Percentiles rank a stretch among this genome's conserved stretches.
phyloP scores from a whole-genome alignment of 2,888 invertebrate genomes.

The Drosophila crucigera region DNA sequence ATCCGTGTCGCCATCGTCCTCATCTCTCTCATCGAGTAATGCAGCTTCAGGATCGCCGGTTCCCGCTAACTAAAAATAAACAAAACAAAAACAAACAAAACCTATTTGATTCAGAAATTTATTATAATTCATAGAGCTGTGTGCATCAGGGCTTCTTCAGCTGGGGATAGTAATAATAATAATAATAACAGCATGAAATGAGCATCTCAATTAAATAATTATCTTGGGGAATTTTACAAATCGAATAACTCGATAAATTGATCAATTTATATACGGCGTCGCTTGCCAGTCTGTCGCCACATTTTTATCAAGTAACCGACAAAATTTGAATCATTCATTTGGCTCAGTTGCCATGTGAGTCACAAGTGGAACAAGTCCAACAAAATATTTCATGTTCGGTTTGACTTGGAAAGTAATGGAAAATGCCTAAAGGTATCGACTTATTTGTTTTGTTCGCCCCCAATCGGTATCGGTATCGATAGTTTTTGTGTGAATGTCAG shows the following conservation, averaged over 20 bases:
- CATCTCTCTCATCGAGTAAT: conserved; percentile 83
- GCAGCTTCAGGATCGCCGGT: conserved; percentile 84
- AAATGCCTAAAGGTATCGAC: not conserved
- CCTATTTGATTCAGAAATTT: conserved; percentile 54
- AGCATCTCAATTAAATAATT: conserved; percentile 3
- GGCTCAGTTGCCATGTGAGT: not conserved
- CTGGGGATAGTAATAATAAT: not conserved
- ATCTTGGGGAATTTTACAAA: not conserved
- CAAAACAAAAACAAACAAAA: conserved; percentile 43
- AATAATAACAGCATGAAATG: not conserved
- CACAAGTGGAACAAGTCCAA: not conserved
- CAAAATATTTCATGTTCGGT: not conserved
- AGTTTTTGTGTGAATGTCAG: not conserved
- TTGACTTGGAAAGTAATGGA: not conserved
- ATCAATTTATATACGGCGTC: not conserved
- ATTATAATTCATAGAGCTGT: conserved; percentile 18
- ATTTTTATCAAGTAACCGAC: conserved; percentile 17
- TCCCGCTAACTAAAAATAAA: conserved; percentile 84
- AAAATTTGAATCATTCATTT: not conserved
- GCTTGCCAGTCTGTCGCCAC: not conserved
- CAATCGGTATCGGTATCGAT: conserved; percentile 12
- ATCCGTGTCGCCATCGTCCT: conserved; percentile 82
- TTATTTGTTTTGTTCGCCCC: not conserved
- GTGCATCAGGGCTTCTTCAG: not conserved
- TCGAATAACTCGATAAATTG: conserved; percentile 10